Base-by-base conservation (phyloP, 2,797 vertebrate genomes). In the Chromobotia macracanthus region DNA sequence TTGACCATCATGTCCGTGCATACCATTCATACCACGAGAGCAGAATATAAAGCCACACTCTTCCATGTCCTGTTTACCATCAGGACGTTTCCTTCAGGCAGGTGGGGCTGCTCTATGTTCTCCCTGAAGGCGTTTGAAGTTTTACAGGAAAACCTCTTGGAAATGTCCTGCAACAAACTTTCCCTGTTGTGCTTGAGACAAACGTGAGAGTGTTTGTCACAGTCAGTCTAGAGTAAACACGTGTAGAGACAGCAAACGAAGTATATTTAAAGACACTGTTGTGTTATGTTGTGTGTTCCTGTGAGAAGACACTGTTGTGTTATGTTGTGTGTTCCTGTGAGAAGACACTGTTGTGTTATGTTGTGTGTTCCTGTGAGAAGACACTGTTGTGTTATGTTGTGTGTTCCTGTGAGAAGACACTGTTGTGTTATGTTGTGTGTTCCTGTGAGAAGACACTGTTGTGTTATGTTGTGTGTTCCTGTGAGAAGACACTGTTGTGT, bases 31-130 rank as follows among this genome's bases (percentile, higher is more conserved):
- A 21, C 25, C 8, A 25, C 6, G 7, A 58, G 64, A 61, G 41
- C 31, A 55, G 18, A 41, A 46, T 18, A 77, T 53, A 68, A 56
- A 61, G 38, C 25, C 74, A 69, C 53, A 70, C 16, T 61, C 72
- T 38, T 72, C 48, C 16, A 16, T 35, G 48, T n/a, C 44, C 23
- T 53, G 48, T 48, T 71, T 35, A 16, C n/a, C 25, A 28, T 76
- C 31, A n/a, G 41, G 50, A 21, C 16, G 19, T 53, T 55, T 70
- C 9, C 35, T n/a, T 13, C 2, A 75, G 46, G 35, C 50, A 75
- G 73, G n/a, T 44, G 72, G 56, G 31, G 25, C 13, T 23, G 65
- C 58, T 31, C 48, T 48, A 11, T 25, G 11, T 13, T 21, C 19
- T 6, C 50, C 19, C 61, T 23, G 15, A 6, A 69, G 2, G 58